phyloP scores from a whole-genome alignment of 2,888 invertebrate genomes.

The Helicoverpa assulta region DNA sequence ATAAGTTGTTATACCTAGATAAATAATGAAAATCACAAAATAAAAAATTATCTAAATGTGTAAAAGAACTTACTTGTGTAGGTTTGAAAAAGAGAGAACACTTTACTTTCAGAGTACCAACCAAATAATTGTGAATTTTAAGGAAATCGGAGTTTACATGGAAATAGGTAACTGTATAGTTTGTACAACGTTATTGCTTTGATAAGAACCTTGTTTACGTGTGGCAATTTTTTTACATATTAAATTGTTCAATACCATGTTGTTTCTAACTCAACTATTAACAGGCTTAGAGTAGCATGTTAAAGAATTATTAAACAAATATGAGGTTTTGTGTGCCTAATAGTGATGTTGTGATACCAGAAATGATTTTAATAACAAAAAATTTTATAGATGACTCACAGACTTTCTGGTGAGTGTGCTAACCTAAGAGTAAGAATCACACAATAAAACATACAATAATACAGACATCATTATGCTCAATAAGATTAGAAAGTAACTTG shows the following conservation, averaged over 20 bases:
- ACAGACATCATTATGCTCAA: no score
- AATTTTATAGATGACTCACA: background rate
- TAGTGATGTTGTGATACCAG: no score
- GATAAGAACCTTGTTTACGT: slow-evolving; percentile 6
- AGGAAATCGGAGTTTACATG: background rate
- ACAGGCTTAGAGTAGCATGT: no score
- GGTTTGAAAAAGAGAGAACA: background rate
- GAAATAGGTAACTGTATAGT: background rate
- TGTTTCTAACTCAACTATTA: no score
- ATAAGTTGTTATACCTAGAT: no score
- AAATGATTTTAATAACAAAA: no score
- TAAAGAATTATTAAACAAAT: no score
- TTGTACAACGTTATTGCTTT: slow-evolving; percentile 7
- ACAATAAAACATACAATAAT: no score
- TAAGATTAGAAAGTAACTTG: background rate
- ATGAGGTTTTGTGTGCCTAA: no score
- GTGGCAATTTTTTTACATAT: background rate
- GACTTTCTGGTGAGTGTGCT: background rate
- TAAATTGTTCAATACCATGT: background rate
- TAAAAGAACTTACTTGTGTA: background rate
- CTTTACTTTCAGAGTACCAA: background rate
- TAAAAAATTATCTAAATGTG: background rate
- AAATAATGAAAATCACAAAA: no score
- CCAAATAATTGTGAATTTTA: background rate
- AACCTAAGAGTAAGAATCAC: background rate